These are phyloP conservation scores for Anodontia alba DNA, from an alignment of 2,888 invertebrate genomes.

Conservation along the genomic window DNA sequence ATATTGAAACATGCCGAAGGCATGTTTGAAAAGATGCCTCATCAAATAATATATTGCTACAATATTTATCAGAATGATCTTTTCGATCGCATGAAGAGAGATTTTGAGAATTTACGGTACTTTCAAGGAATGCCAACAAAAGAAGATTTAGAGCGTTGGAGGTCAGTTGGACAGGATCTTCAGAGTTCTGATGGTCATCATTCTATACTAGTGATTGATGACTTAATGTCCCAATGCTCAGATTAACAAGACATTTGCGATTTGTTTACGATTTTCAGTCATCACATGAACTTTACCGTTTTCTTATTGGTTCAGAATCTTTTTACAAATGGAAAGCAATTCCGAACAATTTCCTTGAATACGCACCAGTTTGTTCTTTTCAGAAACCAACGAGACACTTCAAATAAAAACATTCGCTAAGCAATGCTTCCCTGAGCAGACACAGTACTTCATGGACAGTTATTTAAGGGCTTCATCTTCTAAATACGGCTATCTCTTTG, in stretches of 20 bases:
- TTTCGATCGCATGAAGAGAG: constrained; percentile 24
- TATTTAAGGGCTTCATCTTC: constrained; percentile 15
- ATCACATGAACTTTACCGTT: constrained; percentile 16
- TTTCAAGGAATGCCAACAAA: no score
- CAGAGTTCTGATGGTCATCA: not conserved
- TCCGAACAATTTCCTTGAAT: constrained; percentile 37
- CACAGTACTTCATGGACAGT: no score
- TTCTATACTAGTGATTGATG: not conserved
- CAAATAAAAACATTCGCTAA: constrained; percentile 38
- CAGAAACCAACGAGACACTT: constrained; percentile 20
- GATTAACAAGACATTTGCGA: no score
- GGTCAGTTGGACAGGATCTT: no score
- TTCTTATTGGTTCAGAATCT: constrained; percentile 44
- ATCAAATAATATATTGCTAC: constrained; percentile 23
- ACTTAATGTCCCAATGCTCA: constrained; percentile 7
- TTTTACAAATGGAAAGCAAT: constrained; percentile 29
- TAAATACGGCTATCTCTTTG: constrained; percentile 27
- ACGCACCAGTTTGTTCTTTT: constrained; percentile 45
- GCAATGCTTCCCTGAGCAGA: constrained; percentile 31
- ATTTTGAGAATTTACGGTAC: no score
- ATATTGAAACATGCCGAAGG: constrained; percentile 11
- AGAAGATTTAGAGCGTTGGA: no score
- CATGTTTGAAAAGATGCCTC: constrained; percentile 12
- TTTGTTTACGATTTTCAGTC: constrained; percentile 1
- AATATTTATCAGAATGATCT: constrained; percentile 20